Base-by-base conservation (phyloP, 1,140 invertebrate species). In the Drosophila nannoptera region DNA sequence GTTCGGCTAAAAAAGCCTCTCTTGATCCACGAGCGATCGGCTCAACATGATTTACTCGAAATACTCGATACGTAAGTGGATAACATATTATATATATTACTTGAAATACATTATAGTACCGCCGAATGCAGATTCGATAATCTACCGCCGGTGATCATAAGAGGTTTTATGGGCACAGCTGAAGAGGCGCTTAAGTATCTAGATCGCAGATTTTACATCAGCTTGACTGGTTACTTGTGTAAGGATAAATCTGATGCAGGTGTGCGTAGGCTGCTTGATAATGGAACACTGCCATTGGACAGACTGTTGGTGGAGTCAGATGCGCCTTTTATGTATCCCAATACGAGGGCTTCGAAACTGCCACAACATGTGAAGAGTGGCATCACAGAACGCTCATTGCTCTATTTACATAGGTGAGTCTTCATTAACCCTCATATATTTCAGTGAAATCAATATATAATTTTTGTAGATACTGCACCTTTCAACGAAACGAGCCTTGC, bases 401-500 rank as follows among this genome's bases (percentile, higher is more conserved):
- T 89, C 63, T 90, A 88, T 75, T 88, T 90, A 77, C 83, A 89
- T 78, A 89, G 88, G 88, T 88, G 11, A 11, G 35, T 35, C n/a
- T 12, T 45, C 9, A 5, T 14, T 32, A 11, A 11, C 4, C 29
- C 16, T 46, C 11, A 11, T n/a, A 22, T 29, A 9, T n/a, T 35
- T 16, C 0, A 16, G 2, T 48, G 46, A 8, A 7, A 22, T 46
- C 16, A 11, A 35, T 5, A 12, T 36, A 22, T 32, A 9, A 8
- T 7, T 16, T 32, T 72, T 92, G 91, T 72, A 91, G 94, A 69
- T 97, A 97, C 90, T 98, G 96, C 90, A 97, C 96, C 59, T 99
- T 98, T 91, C 97, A 98, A 91, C 92, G 97, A 69, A 99, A 99
- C 88, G 97, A 99, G 90, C 97, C 97, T 0, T 98, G 97, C 90